Evolutionary conservation across 2,113 vertebrate genomes (phyloP), one percentile per base, ranked within the genome.

Genomic region (Oceanites oceanicus): DNA sequence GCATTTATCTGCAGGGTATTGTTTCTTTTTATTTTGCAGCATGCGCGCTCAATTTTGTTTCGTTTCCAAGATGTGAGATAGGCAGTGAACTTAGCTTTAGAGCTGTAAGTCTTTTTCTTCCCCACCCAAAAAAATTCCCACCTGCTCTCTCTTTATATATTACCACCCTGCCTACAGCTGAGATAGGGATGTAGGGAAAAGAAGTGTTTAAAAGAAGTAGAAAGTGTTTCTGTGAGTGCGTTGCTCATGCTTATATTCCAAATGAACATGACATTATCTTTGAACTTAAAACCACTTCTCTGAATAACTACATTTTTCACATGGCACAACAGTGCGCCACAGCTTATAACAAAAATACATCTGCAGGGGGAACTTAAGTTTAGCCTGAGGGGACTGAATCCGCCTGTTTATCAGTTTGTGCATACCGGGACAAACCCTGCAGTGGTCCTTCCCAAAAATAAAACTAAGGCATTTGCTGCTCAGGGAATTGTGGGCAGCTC

Each of bases 181-280:
- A 81, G 80, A 90, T 61, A 61, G 86, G 73, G 59, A 70, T 58
- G 84, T 22, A 72, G 76, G 47, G 92, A 91, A 83, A 87, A n/a
- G n/a, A n/a, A n/a, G n/a, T n/a, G n/a, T n/a, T n/a, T n/a, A n/a
- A n/a, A n/a, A n/a, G n/a, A n/a, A n/a, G n/a, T 77, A 76, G 53
- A 49, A 86, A 85, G 80, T 27, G 29, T 82, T 59, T 95, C 84
- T 92, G 73, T 23, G 65, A 88, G 86, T 23, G 49, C 1, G 3
- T 75, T 85, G 94, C 83, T 90, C 32, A 9, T 62, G 73, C 87
- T 95, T 95, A 38, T 80, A 79, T 94, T 90, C 91, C 84, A 91
- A 96, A 90, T 59, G 80, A 95, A 85, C 56, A 30, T 53, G 83
- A 75, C 91, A 92, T 91, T 89, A 87, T 95, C 94, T 95, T 96